Evolutionary conservation across 2,797 vertebrate genomes (phyloP).

Genomic region (Sebastes taczanowskii): DNA sequence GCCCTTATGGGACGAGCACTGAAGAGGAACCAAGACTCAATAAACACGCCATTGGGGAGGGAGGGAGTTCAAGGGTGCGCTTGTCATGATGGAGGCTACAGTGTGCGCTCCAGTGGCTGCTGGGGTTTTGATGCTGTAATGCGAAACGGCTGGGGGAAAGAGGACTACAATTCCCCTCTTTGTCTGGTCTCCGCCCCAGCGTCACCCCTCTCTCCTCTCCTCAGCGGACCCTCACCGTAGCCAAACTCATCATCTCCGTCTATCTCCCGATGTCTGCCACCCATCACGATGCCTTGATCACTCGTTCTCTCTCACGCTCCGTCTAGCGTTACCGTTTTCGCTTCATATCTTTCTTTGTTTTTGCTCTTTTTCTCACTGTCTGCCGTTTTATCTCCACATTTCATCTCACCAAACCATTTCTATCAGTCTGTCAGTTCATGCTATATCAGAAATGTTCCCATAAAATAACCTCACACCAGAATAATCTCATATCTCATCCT

Average conservation of each 20-base stretch:
- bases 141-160: slow-evolving; percentile 77
- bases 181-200: slow-evolving; percentile 62
- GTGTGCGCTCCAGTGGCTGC: slow-evolving; percentile 78
- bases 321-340: slow-evolving; percentile 46
- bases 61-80: slow-evolving; percentile 74
- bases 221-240: slow-evolving; percentile 57
- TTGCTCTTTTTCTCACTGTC: slow-evolving; percentile 42
- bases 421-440: neutral
- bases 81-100: slow-evolving; percentile 81
- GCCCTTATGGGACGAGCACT: slow-evolving; percentile 70
- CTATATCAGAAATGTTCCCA: neutral
- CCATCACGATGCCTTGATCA: slow-evolving; percentile 63
- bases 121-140: slow-evolving; percentile 84
- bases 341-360: slow-evolving; percentile 35
- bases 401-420: slow-evolving; percentile 1
- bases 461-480: neutral
- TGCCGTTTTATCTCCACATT: slow-evolving; percentile 16
- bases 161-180: slow-evolving; percentile 77
- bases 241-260: slow-evolving; percentile 67
- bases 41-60: slow-evolving; percentile 65
- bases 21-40: slow-evolving; percentile 83
- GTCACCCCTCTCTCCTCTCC: slow-evolving; percentile 62
- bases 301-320: slow-evolving; percentile 30
- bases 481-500: neutral
- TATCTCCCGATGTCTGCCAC: slow-evolving; percentile 64